Base-by-base conservation (phyloP, 1,140 invertebrate genomes). In the Papilio polyxenes region DNA sequence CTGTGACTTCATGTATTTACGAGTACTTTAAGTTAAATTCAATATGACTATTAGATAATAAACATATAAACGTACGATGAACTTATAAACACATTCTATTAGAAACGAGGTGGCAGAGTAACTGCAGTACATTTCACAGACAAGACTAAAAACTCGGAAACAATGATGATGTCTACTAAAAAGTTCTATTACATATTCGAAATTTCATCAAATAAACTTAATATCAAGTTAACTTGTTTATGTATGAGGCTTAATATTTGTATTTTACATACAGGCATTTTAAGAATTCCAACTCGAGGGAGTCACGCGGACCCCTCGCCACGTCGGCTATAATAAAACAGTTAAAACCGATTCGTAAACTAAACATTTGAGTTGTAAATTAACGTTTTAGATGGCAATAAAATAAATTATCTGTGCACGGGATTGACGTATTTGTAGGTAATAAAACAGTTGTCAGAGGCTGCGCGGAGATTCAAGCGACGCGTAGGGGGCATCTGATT, bases 311-410 rank as follows among this genome's bases (percentile, higher is more conserved):
- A 77, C 49, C 49, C 23, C 48, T 56, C 75, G 48, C 51, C 23
- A 20, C 23, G 75, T 23, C 75, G 75, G 20, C 75, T 77, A 77
- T 79, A 82, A 69, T 79, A 72, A 82, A 75, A 78, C 76, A 75
- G 49, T 74, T 69, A 49, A 56, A 80, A 81, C 74, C 80, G 53
- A 75, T 81, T 79, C 83, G 53, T 15, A 80, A 83, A 85, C 84
- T 87, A 90, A 88, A 89, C 88, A 89, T 80, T 65, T 44, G 80
- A 81, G 86, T 85, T 85, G 86, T 90, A 90, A 90, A 89, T 90
- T 88, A 89, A 84, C 81, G 85, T 85, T 89, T 88, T 86, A 88
- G 85, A 83, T 80, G 82, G 82, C 83, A 83, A 86, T 89, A 90
- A 90, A 90, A 86, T 90, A 87, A 89, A 87, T 90, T 88, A 88